Evolutionary conservation across 1,140 invertebrate species (phyloP), one percentile per base, ranked within the genome.

Genomic region (Brachionus sp.): DNA sequence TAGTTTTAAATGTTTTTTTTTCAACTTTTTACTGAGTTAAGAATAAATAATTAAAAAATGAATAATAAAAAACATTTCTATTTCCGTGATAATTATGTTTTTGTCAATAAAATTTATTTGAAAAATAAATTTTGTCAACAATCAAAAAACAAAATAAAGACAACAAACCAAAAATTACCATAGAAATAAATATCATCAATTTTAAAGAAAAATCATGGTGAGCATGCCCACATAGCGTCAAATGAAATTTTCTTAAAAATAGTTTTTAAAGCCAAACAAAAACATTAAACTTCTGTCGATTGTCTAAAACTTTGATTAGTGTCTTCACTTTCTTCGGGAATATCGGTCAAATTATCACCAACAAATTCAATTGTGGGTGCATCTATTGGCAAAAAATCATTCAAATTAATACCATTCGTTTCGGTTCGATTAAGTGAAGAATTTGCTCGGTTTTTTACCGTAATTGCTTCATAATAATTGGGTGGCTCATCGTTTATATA

Each of bases 401-500:
- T 70, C 19, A 70, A 37, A 39, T 70, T 42, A 7, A 70, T 19
- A 9, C 35, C 35, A 39, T 23, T 9, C 13, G 35, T 12, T 19
- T 42, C 66, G 6, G 5, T 42, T 23, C n/a, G 64, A 37, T 66
- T 37, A 13, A 66, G 13, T 13, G 25, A 9, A 66, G 25, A 16
- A 39, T 37, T 70, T 6, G 29, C 37, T 39, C 70, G 16, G 19
- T 46, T 75, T 75, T 75, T 75, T 12, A 75, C 9, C 42, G 44
- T 46, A 3, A 75, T 75, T 25, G 70, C 70, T 9, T 75, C 70
- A 35, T 75, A 75, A 19, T 75, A 75, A 39, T 75, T 75, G 6
- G 70, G 70, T 12, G 70, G 70, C 19, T 75, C 70, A 46, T 75
- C 70, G 23, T 75, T 75, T 46, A 75, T 75, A 19, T 46, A 75